Percentiles rank a stretch among this genome's conserved stretches.
These are phyloP conservation scores for Athene noctua DNA, from an alignment of 2,113 vertebrate species.

Conservation along the genomic window DNA sequence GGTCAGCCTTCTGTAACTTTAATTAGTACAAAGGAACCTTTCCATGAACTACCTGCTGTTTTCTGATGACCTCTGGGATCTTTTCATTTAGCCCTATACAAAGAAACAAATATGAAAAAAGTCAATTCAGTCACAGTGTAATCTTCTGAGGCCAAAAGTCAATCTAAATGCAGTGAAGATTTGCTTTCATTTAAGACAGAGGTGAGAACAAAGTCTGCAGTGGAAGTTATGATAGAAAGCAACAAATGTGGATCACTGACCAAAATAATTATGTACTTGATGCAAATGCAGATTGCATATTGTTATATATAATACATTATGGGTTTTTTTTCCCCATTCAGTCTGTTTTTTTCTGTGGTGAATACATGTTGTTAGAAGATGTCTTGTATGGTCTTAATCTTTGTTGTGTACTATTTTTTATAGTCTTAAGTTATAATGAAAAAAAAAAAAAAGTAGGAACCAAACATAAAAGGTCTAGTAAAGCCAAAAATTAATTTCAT, in stretches of 20 bases:
- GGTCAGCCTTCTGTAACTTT: conserved; percentile 98
- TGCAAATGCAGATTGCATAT: conserved; percentile 95
- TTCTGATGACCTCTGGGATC: conserved; percentile 99
- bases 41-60: conserved; percentile 97
- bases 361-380: conserved; percentile 92
- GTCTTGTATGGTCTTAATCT: conserved; percentile 89
- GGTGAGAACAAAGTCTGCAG: conserved; percentile 81
- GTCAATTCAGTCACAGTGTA: conserved; percentile 83
- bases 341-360: conserved; percentile 84
- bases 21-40: conserved; percentile 98
- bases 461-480: conserved; percentile 99
- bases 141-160: conserved; percentile 89
- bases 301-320: conserved; percentile 84
- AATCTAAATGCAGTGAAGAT: conserved; percentile 82
- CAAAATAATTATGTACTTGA: conserved; percentile 96
- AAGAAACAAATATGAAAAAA: conserved; percentile 84
- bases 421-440: conserved; percentile 94
- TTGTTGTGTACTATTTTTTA: conserved; percentile 88
- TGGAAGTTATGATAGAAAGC: conserved; percentile 87
- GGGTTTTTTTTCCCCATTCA: conserved; percentile 73
- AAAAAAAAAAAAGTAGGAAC: conserved; percentile 90
- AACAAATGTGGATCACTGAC: conserved; percentile 94
- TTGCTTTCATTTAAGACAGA: conserved; percentile 83
- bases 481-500: conserved; percentile 99
- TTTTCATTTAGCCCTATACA: conserved; percentile 95